Conservation (phyloP, 2,113 vertebrate species). For the Nyctibius bracteatus region DNA sequence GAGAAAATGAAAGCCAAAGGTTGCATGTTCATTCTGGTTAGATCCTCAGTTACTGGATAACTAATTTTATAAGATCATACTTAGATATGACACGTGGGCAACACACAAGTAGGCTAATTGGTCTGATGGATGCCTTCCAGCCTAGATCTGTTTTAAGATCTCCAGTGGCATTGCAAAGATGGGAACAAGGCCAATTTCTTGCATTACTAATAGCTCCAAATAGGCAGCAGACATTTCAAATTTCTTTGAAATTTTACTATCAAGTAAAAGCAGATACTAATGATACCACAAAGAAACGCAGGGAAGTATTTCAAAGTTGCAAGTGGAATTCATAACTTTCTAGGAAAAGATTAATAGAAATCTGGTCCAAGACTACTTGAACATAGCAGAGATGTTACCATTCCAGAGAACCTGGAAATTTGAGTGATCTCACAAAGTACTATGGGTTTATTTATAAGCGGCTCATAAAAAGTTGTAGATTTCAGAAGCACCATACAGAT, state of each 20-base stretch:
- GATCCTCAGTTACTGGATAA: neutral
- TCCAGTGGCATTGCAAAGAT: neutral
- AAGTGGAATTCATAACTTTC: neutral
- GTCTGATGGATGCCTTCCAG: neutral
- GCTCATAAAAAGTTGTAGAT: neutral
- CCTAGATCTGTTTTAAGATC: neutral
- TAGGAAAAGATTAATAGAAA: neutral
- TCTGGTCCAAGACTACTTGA: neutral
- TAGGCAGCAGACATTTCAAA: neutral
- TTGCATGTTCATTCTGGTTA: neutral
- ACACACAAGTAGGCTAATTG: neutral
- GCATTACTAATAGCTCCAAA: neutral
- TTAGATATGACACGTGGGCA: neutral
- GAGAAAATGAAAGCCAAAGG: neutral
- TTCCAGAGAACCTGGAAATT: neutral
- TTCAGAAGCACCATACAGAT: neutral
- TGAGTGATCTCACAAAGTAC: neutral
- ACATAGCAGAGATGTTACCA: neutral
- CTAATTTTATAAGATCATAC: neutral
- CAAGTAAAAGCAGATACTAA: neutral
- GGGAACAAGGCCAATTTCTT: neutral
- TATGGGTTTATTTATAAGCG: neutral
- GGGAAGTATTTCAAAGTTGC: neutral
- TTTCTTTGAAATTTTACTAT: neutral
- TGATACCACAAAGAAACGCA: neutral